Evolutionary conservation across 64 coral and sea anemone genomes (phyloP).

Genomic region (Montipora cactus): DNA sequence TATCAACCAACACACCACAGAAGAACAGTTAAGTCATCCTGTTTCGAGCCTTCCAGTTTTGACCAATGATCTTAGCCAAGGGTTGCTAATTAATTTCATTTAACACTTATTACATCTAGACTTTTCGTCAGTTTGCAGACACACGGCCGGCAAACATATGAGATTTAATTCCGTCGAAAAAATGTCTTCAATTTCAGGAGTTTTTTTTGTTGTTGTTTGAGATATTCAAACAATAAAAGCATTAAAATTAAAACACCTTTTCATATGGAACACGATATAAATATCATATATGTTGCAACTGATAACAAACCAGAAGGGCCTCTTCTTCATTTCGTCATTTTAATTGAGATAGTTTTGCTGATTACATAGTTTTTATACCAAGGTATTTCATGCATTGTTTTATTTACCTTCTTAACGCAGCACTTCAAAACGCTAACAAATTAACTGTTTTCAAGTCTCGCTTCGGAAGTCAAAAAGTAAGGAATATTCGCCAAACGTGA

Average conservation of each 20-base stretch:
- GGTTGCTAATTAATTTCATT: too few species aligned
- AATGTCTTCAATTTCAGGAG: too few species aligned
- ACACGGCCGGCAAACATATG: too few species aligned
- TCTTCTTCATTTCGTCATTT: not conserved
- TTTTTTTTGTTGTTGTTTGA: too few species aligned
- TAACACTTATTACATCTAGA: too few species aligned
- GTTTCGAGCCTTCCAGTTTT: too few species aligned
- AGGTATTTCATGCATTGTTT: conserved; percentile 11
- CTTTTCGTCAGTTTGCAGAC: too few species aligned
- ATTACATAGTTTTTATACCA: not conserved
- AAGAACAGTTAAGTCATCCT: not conserved
- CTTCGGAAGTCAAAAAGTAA: not conserved
- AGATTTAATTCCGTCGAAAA: too few species aligned
- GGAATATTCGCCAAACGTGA: not conserved
- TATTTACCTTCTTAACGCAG: not conserved
- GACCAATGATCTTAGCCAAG: too few species aligned
- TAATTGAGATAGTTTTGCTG: not conserved
- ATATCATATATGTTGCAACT: not conserved
- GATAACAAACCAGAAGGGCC: not conserved
- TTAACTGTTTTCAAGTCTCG: not conserved
- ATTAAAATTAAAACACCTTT: not conserved
- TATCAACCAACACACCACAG: not conserved
- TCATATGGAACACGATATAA: not conserved
- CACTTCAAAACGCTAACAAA: not conserved
- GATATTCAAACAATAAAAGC: not conserved